A percentile compares a stretch with the other conserved stretches of the same genome.
Conservation (phyloP, 2,797 vertebrate genomes). For the Harpagifer antarcticus region DNA sequence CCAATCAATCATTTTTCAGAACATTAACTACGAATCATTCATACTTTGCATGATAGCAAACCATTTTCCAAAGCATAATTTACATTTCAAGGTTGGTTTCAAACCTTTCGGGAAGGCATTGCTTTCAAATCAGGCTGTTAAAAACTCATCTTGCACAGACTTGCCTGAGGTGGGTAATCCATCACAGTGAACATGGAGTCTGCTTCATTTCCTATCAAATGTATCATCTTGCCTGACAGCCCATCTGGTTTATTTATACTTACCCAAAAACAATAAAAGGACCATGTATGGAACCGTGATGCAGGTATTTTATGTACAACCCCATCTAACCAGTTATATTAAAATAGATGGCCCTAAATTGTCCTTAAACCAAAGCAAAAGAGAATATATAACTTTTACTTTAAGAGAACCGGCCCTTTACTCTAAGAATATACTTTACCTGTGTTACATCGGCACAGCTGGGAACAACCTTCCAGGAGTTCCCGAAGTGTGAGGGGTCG, state of each 20-base stretch:
- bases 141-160: background rate
- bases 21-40: background rate
- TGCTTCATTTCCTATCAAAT: background rate
- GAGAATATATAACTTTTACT: background rate
- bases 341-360: background rate
- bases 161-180: background rate
- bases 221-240: background rate
- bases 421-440: slow-evolving; percentile 76
- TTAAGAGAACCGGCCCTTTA: background rate
- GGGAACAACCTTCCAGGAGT: slow-evolving; percentile 95
- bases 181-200: slow-evolving; percentile 3
- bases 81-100: background rate
- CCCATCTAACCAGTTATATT: background rate
- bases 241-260: background rate
- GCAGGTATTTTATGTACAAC: background rate
- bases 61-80: background rate
- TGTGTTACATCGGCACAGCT: slow-evolving; percentile 91
- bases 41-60: slow-evolving; percentile 1
- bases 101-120: background rate
- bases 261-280: background rate
- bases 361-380: background rate
- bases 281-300: background rate
- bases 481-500: slow-evolving; percentile 92
- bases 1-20: background rate
- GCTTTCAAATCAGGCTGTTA: background rate